Base-by-base conservation (phyloP, 2,113 vertebrate genomes). In the Eolophus roseicapilla region DNA sequence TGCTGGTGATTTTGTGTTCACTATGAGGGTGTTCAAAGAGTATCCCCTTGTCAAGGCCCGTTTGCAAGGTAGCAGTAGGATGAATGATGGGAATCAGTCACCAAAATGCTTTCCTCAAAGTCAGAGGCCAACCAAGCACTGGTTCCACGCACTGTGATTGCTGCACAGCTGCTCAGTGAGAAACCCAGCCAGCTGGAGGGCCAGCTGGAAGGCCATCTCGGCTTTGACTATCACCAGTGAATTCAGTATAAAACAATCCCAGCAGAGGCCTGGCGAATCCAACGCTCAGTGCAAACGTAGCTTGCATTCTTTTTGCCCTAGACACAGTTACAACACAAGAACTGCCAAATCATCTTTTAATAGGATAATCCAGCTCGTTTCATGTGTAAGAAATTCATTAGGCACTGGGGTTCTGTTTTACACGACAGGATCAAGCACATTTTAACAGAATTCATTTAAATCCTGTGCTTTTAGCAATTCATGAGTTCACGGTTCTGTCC, bases 371-470 rank as follows among this genome's bases (percentile, higher is more conserved):
- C 55, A 80, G 37, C n/a, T 93, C 17, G 62, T 82, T 94, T 93
- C 65, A 87, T 65, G 65, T 0, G 2, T 49, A 85, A 79, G 63
- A 77, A 92, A 97, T 95, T 43, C 93, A 96, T 92, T 80, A 69
- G 47, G 41, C 68, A 82, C 67, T 29, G 5, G 19, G 5, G 25
- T 21, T 57, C 67, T 88, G 41, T 74, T 91, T 74, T 90, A 78
- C 85, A 82, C 68, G 91, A 88, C 73, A 94, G 81, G 5, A 76
- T 47, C 39, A 70, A 86, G 69, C n/a, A 28, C 46, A 69, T 41
- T 90, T 95, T 50, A 71, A 88, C 41, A 73, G 59, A 97, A 90
- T 86, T 88, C 25, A 68, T 88, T 92, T 78, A 62, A 94, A 93
- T 83, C 86, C 7, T 41, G 43, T 67, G 59, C 60, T 95, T 74